Base-by-base conservation (phyloP, 2,113 vertebrate species). In the Alaudala cheleensis region DNA sequence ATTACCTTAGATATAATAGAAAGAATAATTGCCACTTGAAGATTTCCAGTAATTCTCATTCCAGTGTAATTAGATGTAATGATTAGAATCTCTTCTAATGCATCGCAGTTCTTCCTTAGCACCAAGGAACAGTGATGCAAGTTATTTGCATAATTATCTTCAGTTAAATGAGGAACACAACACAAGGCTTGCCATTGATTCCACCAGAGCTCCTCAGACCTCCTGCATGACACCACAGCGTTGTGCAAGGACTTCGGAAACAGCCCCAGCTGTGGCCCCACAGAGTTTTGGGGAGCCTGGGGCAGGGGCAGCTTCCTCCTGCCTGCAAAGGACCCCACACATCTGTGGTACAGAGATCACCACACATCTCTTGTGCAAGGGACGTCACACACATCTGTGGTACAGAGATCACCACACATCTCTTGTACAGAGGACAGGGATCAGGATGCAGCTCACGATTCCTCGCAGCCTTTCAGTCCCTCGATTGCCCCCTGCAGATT, bases 1-100 rank as follows among this genome's bases (percentile, higher is more conserved):
- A 88, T 85, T 78, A 50, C 62, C 21, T 86, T 54, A 58, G 61
- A 93, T 73, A 89, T 53, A 86, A 50, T 73, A 58, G 76, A 92
- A 95, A 66, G 57, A 91, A 70, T 88, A 88, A 95, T 86, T 94
- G 56, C 51, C 64, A 88, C 77, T 86, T 62, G 45, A 90, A 71
- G 44, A 93, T 54, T 90, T 84, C 66, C 64, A 79, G 77, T 76
- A 92, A 76, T 77, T 80, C 77, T 82, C 51, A 61, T 79, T 77
- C 67, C 58, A 67, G 40, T 61, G 47, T 90, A 92, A 92, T 93
- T 80, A 95, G 86, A 78, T 80, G 49, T 19, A 93, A 60, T 76
- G 58, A 95, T 90, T 90, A 66, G 57, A 88, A 39, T 72, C 62
- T 64, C 72, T 70, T 71, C 67, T 78, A 29, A 71, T 82, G 60